These are phyloP conservation scores for Pseudomugil tenellus DNA, from an alignment of 2,797 vertebrate genomes.

Conservation along the genomic window DNA sequence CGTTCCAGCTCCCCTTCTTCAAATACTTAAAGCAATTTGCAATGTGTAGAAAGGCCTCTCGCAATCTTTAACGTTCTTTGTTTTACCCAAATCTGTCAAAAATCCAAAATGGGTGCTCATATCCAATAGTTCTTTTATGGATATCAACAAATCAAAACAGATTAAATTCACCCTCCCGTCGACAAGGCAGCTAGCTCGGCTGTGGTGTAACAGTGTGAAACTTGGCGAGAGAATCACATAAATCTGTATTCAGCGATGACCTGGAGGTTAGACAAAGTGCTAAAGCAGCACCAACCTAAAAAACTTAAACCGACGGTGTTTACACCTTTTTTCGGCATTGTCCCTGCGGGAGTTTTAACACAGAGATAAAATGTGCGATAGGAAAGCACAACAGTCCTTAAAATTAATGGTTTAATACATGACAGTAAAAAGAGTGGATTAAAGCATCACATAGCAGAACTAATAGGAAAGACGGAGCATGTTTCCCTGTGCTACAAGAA, in stretches of 20 bases:
- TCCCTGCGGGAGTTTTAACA: slow-evolving; percentile 26
- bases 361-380: slow-evolving; percentile 20
- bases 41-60: slow-evolving; percentile 21
- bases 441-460: slow-evolving; percentile 46
- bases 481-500: slow-evolving; percentile 53
- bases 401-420: slow-evolving; percentile 20
- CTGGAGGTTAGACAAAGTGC: slow-evolving; percentile 21
- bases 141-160: slow-evolving; percentile 48
- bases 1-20: slow-evolving; percentile 24
- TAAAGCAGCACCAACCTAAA: slow-evolving; percentile 38
- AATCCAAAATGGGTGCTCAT: slow-evolving; percentile 36
- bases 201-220: slow-evolving; percentile 45
- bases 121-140: slow-evolving; percentile 45
- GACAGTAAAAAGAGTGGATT: slow-evolving; percentile 6
- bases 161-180: slow-evolving; percentile 34
- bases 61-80: slow-evolving; percentile 31
- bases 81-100: slow-evolving; percentile 31
- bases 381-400: slow-evolving; percentile 12
- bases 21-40: slow-evolving; percentile 23
- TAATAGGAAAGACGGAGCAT: slow-evolving; percentile 49
- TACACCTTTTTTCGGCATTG: slow-evolving; percentile 9
- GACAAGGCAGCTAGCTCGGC: slow-evolving; percentile 23
- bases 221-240: slow-evolving; percentile 42
- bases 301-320: slow-evolving; percentile 28
- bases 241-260: slow-evolving; percentile 40